Evolutionary conservation across 2,113 vertebrate species (phyloP), one percentile per base, ranked within the genome.

Genomic region (Poecile atricapillus): DNA sequence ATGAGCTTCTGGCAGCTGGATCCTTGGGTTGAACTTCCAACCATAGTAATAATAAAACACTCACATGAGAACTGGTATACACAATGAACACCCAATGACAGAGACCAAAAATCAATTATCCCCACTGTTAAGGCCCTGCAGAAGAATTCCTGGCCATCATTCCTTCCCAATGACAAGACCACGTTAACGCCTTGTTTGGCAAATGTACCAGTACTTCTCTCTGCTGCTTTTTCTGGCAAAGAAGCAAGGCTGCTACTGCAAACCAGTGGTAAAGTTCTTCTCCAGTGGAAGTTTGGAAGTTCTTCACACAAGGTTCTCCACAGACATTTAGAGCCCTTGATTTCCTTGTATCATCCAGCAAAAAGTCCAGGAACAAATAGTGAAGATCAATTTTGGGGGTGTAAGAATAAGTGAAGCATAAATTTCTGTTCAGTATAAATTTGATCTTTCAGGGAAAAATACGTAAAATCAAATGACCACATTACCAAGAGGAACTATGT

Each of bases 181-280:
- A n/a, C 0, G 0, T 19, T n/a, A 75, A 78, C 1, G 2, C 11
- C 31, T 79, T 21, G 2, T 52, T 69, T 58, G 37, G 58, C 6
- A 7, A 85, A 82, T 0, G 2, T 49, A 79, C 55, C 20, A 2
- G 62, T 24, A 52, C 58, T 50, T 88, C 75, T 35, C 71, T 78
- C 74, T 71, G 62, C 25, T 91, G 27, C 53, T 60, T 71, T 28
- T 82, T 79, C 82, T 49, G 49, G 41, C 22, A 76, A 77, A 91
- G 31, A 80, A 25, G 13, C 13, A 28, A 71, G 28, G 46, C 28
- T 85, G 70, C 67, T 71, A 31, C 41, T 23, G n/a, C 10, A 80
- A 53, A 53, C 12, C 25, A 30, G 23, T 17, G 53, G 30, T 37
- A 17, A 58, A 88, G 24, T 53, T 77, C 50, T 58, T 46, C 67